These are phyloP conservation scores for Procambarus clarkii DNA, from an alignment of 1,140 invertebrate genomes.

Conservation along the genomic window DNA sequence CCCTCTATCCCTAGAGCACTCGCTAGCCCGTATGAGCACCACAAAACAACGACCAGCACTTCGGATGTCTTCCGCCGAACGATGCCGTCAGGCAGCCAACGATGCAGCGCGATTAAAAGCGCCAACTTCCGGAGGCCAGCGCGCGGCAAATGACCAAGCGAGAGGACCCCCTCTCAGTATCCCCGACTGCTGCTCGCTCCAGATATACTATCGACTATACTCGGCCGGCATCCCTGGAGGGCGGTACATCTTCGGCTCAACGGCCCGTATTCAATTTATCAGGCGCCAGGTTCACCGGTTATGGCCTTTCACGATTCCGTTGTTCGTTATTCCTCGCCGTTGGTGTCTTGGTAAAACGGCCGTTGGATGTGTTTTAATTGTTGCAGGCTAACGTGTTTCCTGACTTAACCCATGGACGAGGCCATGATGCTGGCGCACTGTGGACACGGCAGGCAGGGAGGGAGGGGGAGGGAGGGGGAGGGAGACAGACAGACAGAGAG, in stretches of 20 bases:
- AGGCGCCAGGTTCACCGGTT: neutral
- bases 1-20: neutral
- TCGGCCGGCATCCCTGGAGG: neutral
- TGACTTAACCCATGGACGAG: neutral
- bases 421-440: no score
- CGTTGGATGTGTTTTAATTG: slow-evolving; percentile 43
- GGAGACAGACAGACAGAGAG: no score
- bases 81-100: slow-evolving; percentile 50
- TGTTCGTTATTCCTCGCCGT: slow-evolving; percentile 4
- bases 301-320: slow-evolving; percentile 12
- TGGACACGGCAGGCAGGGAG: neutral
- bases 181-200: no score
- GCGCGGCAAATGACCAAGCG: neutral
- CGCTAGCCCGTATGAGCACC: neutral
- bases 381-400: slow-evolving; percentile 19
- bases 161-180: neutral
- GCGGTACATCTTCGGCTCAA: slow-evolving; percentile 25
- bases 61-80: slow-evolving; percentile 23
- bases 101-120: slow-evolving; percentile 60
- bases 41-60: slow-evolving; percentile 21
- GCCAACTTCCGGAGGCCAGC: slow-evolving; percentile 12
- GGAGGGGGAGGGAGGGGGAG: neutral
- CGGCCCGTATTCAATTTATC: slow-evolving; percentile 25
- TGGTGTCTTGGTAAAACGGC: neutral
- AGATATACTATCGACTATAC: slow-evolving; percentile 23